Base-by-base conservation (phyloP, 2,888 invertebrate species). In the Drosophila mimetica region DNA sequence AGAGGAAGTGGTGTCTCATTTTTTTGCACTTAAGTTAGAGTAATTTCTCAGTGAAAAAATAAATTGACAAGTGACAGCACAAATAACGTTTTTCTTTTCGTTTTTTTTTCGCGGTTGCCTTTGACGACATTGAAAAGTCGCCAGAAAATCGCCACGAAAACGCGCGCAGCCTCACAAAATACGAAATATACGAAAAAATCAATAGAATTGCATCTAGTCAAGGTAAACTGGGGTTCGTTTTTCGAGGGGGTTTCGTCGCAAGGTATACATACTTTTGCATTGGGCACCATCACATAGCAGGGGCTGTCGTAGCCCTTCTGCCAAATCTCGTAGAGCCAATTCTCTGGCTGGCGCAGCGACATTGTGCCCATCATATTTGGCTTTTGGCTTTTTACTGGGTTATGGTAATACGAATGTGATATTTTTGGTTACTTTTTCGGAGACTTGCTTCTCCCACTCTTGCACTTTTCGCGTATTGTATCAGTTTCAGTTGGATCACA, bases 241-340 rank as follows among this genome's bases (percentile, higher is more conserved):
- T 54, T 34, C 25, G 30, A 25, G 11, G 4, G 11, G 32, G 13
- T 14, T 25, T n/a, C 52, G 58, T 39, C 41, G 22, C 18, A 25
- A 32, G 44, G 37, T 58, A 77, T 87, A 92, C 92, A 87, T 94
- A 94, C 94, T 93, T 93, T 93, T 92, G 94, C 92, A 93, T 94
- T 93, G 86, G 94, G 94, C 90, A 94, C 94, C 93, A 94, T 94
- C 89, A 94, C 94, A 90, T 94, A 94, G 93, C 94, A 94, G 90
- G 94, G 93, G 77, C 94, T 93, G 79, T 93, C 93, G 79, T 94
- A 93, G 86, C 95, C 94, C 91, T 93, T 93, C 89, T 94, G 94
- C 91, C 93, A 93, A 90, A 94, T 93, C 91, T 94, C 94, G 91
- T 94, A 94, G 69, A 94, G 93, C 92, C 94, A 94, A 90, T 93